These are phyloP conservation scores for Anthonomus grandis DNA, from an alignment of 1,140 invertebrate genomes.

Conservation along the genomic window DNA sequence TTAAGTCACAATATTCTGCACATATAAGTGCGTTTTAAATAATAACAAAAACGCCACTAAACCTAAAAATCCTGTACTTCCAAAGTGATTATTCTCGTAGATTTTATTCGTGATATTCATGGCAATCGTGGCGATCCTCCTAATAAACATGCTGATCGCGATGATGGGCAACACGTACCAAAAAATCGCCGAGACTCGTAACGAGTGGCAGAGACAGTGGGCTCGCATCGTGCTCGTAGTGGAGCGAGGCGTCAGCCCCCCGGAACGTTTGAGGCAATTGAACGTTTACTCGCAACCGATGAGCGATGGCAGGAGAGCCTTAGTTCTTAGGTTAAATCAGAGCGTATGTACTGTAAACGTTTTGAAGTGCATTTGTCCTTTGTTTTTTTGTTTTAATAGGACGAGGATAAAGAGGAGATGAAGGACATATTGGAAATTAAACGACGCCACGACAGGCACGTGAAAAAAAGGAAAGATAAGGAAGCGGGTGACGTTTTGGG, in stretches of 20 bases:
- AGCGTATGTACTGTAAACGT: constrained; percentile 54
- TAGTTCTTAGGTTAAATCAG: constrained; percentile 82
- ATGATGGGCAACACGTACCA: constrained; percentile 99
- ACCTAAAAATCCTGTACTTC: too few relatives aligned
- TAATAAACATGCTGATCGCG: constrained; percentile 98
- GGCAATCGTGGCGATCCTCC: constrained; percentile 90
- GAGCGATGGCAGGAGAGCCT: constrained; percentile 82
- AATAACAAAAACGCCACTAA: too few relatives aligned
- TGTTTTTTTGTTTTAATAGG: constrained; percentile 56
- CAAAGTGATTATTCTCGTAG: constrained; percentile 51
- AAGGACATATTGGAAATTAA: constrained; percentile 91
- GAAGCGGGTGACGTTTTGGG: background rate
- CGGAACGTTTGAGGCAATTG: constrained; percentile 79
- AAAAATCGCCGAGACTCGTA: constrained; percentile 93
- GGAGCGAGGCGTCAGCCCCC: constrained; percentile 88
- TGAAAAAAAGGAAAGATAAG: constrained; percentile 60
- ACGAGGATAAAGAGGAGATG: constrained; percentile 90
- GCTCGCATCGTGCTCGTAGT: constrained; percentile 95
- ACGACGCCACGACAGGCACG: constrained; percentile 71
- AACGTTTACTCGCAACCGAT: constrained; percentile 93
- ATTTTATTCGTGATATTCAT: constrained; percentile 92
- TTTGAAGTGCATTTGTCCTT: background rate
- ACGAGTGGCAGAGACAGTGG: constrained; percentile 98
- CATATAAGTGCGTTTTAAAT: too few relatives aligned
- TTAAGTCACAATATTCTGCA: too few relatives aligned